These are phyloP conservation scores for Pseudocheirus occidentalis DNA, from an alignment of 2,797 vertebrate species.

Conservation along the genomic window DNA sequence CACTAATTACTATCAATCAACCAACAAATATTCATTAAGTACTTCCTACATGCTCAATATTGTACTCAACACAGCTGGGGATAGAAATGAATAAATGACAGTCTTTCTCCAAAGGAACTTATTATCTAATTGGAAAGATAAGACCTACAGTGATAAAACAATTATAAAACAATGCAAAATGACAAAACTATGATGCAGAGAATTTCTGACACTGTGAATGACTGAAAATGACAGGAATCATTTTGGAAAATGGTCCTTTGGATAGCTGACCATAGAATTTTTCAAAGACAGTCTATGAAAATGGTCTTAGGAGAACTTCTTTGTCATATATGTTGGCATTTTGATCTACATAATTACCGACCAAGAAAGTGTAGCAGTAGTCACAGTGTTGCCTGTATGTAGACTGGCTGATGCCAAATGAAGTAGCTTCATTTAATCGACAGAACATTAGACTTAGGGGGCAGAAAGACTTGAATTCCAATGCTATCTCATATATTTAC, in stretches of 20 bases:
- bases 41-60: neutral
- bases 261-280: neutral
- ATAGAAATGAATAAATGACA: neutral
- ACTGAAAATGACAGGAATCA: neutral
- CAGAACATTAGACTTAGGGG: neutral
- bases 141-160: neutral
- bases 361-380: neutral
- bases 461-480: neutral
- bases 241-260: neutral
- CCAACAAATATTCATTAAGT: neutral
- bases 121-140: neutral
- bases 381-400: neutral
- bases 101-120: neutral
- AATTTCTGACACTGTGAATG: neutral
- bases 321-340: neutral
- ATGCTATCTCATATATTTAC: neutral
- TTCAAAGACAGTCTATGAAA: neutral
- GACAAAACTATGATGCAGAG: neutral
- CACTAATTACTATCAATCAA: neutral
- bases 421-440: neutral
- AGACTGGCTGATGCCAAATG: neutral
- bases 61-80: neutral
- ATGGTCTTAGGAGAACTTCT: neutral
- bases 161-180: neutral
- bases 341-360: neutral